These are phyloP conservation scores for Halcyon smyrnensis DNA, from an alignment of 2,797 vertebrate species.

Conservation along the genomic window DNA sequence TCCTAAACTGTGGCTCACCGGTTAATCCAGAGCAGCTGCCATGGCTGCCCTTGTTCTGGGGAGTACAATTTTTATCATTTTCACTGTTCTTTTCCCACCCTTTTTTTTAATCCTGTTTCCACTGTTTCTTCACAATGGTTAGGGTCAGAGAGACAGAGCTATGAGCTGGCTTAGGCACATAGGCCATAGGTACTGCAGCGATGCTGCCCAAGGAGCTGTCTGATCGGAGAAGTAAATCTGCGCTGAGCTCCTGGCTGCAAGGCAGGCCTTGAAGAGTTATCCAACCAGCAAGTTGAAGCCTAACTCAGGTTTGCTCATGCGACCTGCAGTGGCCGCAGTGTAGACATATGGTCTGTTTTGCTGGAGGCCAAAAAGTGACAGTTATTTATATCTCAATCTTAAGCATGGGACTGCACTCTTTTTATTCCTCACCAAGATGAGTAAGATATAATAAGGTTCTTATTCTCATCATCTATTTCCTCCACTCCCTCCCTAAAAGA, in stretches of 20 bases:
- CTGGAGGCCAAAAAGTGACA: background rate
- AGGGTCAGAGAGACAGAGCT: background rate
- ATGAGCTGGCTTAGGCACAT: background rate
- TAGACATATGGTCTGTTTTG: background rate
- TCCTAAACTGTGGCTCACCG: background rate
- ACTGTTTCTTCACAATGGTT: background rate
- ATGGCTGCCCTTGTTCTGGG: background rate
- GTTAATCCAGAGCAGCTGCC: background rate
- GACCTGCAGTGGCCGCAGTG: accelerated
- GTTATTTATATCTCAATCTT: background rate
- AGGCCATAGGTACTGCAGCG: background rate
- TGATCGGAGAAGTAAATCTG: background rate
- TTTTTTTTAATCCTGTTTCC: background rate
- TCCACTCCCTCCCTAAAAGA: background rate
- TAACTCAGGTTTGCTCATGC: background rate
- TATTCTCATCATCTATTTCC: background rate
- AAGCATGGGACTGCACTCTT: background rate
- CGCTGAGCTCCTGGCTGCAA: background rate
- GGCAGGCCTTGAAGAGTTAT: background rate
- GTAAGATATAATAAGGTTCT: background rate
- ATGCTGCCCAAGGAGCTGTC: background rate
- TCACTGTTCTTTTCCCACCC: background rate
- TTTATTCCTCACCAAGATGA: background rate
- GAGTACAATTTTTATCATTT: background rate
- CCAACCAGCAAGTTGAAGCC: background rate